Evolutionary conservation across 2,888 invertebrate genomes (phyloP).

Genomic region (Lordiphosa andalusiaca): DNA sequence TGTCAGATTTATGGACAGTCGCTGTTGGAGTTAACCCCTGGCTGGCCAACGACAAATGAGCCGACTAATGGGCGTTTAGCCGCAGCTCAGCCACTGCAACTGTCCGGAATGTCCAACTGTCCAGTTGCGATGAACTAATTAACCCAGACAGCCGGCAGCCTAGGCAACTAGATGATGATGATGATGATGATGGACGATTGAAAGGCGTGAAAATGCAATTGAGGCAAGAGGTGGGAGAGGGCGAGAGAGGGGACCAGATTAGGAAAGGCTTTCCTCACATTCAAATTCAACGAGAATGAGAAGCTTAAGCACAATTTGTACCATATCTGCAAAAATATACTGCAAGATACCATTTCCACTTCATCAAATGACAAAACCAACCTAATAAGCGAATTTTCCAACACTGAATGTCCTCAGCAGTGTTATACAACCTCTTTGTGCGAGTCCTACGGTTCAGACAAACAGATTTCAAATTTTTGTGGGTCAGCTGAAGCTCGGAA

Average conservation of each 20-base stretch:
- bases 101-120: slow-evolving; percentile 17
- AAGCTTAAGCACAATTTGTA: too few relatives aligned
- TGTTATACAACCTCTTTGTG: too few relatives aligned
- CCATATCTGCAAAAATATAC: too few relatives aligned
- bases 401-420: too few relatives aligned
- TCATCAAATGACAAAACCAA: too few relatives aligned
- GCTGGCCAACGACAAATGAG: slow-evolving; percentile 59
- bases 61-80: slow-evolving; percentile 56
- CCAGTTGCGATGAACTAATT: slow-evolving; percentile 43
- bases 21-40: slow-evolving; percentile 5
- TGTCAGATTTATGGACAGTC: slow-evolving; percentile 58
- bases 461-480: too few relatives aligned
- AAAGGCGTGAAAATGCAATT: slow-evolving; percentile 3
- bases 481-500: too few relatives aligned
- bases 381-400: too few relatives aligned
- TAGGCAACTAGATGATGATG: not conserved
- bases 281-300: too few relatives aligned
- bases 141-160: slow-evolving; percentile 18
- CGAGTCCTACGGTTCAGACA: too few relatives aligned
- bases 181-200: not conserved
- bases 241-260: not conserved
- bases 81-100: slow-evolving; percentile 28
- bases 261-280: too few relatives aligned
- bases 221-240: not conserved
- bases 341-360: too few relatives aligned